Conservation (phyloP, 2,797 vertebrate genomes). For the Ataeniobius toweri region DNA sequence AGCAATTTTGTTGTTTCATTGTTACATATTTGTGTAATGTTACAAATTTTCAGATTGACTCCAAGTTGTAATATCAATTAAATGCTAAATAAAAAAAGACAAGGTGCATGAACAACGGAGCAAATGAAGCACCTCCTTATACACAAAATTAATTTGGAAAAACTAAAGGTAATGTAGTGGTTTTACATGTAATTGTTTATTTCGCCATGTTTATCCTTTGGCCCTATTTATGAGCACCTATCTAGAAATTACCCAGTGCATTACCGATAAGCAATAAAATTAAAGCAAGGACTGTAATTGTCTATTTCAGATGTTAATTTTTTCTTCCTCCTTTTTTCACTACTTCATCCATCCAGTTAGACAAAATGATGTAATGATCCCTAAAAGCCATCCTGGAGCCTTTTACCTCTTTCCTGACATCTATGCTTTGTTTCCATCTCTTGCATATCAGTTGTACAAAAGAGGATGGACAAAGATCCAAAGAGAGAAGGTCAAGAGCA, state of each 20-base stretch:
- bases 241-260: no score
- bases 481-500: neutral
- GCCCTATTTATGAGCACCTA: no score
- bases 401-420: no score
- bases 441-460: neutral
- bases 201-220: no score
- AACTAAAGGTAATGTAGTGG: no score
- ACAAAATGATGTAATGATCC: neutral
- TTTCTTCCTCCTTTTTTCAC: neutral
- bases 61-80: neutral
- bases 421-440: neutral
- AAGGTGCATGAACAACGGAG: neutral
- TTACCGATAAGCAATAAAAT: no score
- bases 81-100: neutral
- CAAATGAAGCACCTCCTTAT: neutral
- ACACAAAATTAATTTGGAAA: no score
- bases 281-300: no score
- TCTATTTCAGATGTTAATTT: neutral
- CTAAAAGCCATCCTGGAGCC: neutral
- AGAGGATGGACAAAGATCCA: neutral
- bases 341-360: neutral
- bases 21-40: neutral
- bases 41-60: neutral
- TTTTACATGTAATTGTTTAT: no score
- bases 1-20: no score